Evolutionary conservation across 2,888 invertebrate genomes (phyloP).

Genomic region (Dasysyrphus tricinctus): DNA sequence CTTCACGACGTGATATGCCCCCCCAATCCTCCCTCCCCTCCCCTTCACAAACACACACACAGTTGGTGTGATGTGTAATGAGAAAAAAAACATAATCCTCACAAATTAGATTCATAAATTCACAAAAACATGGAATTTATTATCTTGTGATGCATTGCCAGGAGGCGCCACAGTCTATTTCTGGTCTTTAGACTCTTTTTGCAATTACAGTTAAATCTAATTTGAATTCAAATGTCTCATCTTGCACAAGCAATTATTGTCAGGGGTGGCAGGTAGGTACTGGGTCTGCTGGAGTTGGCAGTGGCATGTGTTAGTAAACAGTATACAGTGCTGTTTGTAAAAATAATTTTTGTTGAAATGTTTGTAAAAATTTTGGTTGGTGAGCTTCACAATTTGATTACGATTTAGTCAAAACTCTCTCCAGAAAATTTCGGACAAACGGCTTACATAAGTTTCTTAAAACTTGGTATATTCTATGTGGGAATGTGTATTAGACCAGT

Average conservation of each 20-base stretch:
- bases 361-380: background rate
- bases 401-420: too few species aligned
- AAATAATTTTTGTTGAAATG: background rate
- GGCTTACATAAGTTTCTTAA: too few species aligned
- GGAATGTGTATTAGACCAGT: too few species aligned
- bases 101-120: conserved; percentile 71
- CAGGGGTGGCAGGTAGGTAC: conserved; percentile 8
- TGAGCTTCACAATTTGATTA: too few species aligned
- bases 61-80: background rate
- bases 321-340: background rate
- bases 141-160: conserved; percentile 22
- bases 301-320: background rate
- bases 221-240: conserved; percentile 71
- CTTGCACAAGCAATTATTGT: conserved; percentile 5
- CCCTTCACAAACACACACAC: background rate
- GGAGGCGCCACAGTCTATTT: conserved; percentile 45
- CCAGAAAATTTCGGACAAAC: too few species aligned
- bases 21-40: background rate
- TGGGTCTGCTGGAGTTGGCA: background rate
- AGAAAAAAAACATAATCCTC: conserved; percentile 8
- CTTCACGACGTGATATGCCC: too few species aligned
- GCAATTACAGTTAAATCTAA: conserved; percentile 60
- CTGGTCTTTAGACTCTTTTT: conserved; percentile 12
- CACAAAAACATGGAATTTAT: conserved; percentile 62
- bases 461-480: too few species aligned